Evolutionary conservation across 2,113 vertebrate species (phyloP).

Genomic region (Cyphotilapia sp.): DNA sequence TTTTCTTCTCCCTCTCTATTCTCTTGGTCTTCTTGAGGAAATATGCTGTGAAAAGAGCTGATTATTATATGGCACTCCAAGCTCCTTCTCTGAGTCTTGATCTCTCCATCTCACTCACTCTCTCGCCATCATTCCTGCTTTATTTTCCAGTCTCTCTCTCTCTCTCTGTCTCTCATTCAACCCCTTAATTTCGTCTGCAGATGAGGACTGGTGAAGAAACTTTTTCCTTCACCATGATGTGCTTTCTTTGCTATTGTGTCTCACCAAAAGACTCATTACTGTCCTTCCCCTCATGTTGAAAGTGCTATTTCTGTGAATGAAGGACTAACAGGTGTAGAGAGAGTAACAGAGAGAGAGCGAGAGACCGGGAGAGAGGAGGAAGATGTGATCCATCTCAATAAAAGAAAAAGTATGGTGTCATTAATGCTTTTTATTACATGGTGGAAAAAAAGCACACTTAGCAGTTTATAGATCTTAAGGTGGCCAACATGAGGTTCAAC

Average conservation of each 20-base stretch:
- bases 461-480: neutral
- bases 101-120: constrained; percentile 36
- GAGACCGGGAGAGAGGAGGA: neutral
- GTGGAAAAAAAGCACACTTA: neutral
- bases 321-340: constrained; percentile 9
- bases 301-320: constrained; percentile 46
- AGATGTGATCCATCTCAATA: constrained; percentile 24
- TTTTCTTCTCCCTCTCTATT: constrained; percentile 23
- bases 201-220: constrained; percentile 51
- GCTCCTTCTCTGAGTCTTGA: constrained; percentile 46
- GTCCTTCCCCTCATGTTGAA: constrained; percentile 30
- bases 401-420: neutral
- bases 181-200: constrained; percentile 50
- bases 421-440: neutral
- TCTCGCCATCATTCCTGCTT: constrained; percentile 25
- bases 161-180: neutral
- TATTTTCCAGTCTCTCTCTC: constrained; percentile 13
- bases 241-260: constrained; percentile 56
- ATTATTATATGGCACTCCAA: constrained; percentile 65
- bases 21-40: constrained; percentile 51
- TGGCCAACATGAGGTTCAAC: neutral
- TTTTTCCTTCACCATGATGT: constrained; percentile 25
- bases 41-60: constrained; percentile 55
- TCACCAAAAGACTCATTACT: constrained; percentile 61
- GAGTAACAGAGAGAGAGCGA: neutral